Evolutionary conservation across 2,797 vertebrate genomes (phyloP), one percentile per base, ranked within the genome.

Genomic region (Anableps anableps): DNA sequence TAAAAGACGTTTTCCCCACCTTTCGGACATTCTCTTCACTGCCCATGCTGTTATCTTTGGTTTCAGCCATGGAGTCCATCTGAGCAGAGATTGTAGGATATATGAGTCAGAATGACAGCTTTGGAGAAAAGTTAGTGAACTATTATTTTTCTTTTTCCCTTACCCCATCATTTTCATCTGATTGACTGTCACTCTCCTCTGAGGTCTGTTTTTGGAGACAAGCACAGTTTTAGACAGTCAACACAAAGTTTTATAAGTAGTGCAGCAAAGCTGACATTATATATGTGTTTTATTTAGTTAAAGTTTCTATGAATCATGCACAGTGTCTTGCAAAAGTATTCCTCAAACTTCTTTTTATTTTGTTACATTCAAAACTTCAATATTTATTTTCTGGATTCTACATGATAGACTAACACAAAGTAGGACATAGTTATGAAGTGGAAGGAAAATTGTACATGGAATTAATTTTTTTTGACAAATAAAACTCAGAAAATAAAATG

Each of bases 1-100:
- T 16, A 8, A 16, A 1, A 5, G 31, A 80, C 5, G 41, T 14
- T 74, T 76, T 2, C 21, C 58, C 3, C 76, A 96, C 95, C 93
- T 92, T 95, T 80, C 95, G 85, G 1, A 95, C 13, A 4, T 94
- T 96, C 85, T 96, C 94, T 80, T 94, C 92, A 26, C 94, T 96
- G 80, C 88, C 86, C 90, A 94, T 91, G 79, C 90, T 95, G 90
- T 96, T 76, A 74, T 96, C 96, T 75, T 82, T 90, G 72, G 94
- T 96, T 80, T 95, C 91, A 68, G 29, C 66, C 68, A 90, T 36
- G 5, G 80, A 77, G 62, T 84, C 73, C 38, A 70, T 80, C 95
- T 96, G 82, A 45, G 77, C 55, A 80, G 80, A 84, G 41, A 78
- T 13, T 64, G 16, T 1, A n/a, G 74, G 43, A 21, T 13, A 74